Conservation (phyloP, 2,113 vertebrate species). For the Rhea pennata region DNA sequence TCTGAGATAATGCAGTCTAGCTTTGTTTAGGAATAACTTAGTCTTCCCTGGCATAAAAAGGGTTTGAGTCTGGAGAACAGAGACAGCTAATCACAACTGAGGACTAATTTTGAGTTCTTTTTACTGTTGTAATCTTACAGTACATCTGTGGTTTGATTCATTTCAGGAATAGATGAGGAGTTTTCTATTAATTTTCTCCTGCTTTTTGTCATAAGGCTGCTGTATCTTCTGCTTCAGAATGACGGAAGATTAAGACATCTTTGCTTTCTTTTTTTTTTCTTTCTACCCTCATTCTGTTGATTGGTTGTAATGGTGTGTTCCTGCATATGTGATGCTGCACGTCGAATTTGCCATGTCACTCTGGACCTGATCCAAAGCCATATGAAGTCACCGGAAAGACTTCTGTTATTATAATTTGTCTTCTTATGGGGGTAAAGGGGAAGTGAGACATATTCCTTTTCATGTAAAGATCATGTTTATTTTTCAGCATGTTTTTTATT, state of each 20-base stretch:
- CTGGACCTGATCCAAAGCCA: neutral
- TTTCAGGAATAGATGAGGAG: neutral
- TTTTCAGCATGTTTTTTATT: constrained; percentile 92
- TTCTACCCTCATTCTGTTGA: neutral
- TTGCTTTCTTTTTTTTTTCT: neutral
- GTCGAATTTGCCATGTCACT: neutral
- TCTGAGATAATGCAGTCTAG: neutral
- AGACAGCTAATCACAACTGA: neutral
- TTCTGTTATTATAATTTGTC: neutral
- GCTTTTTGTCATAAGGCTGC: neutral
- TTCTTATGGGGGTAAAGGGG: neutral
- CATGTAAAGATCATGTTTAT: constrained; percentile 65
- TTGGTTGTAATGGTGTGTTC: neutral
- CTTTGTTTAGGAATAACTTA: neutral
- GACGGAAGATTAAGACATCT: neutral
- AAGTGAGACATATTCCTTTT: constrained; percentile 21
- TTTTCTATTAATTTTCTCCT: neutral
- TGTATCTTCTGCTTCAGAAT: neutral
- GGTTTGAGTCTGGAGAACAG: neutral
- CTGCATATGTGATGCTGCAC: neutral
- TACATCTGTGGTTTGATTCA: neutral
- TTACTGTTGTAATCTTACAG: neutral
- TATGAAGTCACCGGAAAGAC: neutral
- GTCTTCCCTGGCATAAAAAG: neutral
- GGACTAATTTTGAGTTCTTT: neutral